Evolutionary conservation across 2,888 invertebrate genomes (phyloP).

Genomic region (Reticulitermes lucifugus): DNA sequence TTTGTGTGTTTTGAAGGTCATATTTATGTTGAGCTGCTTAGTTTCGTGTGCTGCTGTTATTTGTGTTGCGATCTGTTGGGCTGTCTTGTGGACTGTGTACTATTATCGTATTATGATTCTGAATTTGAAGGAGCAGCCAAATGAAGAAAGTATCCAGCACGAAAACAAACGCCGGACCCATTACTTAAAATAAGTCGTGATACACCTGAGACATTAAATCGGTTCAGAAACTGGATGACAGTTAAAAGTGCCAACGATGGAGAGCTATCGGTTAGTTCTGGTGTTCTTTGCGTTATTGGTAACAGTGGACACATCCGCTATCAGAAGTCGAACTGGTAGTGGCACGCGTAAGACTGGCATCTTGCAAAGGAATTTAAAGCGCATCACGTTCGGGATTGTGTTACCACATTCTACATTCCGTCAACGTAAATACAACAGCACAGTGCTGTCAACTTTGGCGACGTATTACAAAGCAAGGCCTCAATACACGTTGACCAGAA

Average conservation of each 20-base stretch:
- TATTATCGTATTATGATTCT: too few relatives aligned
- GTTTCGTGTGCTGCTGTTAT: too few relatives aligned
- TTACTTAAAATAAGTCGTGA: not conserved
- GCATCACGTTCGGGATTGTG: conserved; percentile 14
- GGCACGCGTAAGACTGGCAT: not conserved
- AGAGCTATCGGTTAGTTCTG: not conserved
- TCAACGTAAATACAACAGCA: conserved; percentile 24
- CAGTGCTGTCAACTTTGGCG: not conserved
- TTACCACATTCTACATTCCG: conserved; percentile 23
- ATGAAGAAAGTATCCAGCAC: too few relatives aligned
- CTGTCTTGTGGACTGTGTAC: too few relatives aligned
- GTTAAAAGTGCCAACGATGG: not conserved
- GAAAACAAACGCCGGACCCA: too few relatives aligned
- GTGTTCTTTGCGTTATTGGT: not conserved
- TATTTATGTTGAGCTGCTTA: too few relatives aligned
- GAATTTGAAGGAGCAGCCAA: too few relatives aligned
- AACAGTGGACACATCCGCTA: not conserved
- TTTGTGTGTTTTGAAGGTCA: too few relatives aligned
- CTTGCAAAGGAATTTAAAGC: not conserved
- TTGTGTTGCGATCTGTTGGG: too few relatives aligned
- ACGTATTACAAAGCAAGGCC: not conserved
- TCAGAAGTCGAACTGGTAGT: not conserved
- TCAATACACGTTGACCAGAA: not conserved
- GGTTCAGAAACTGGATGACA: not conserved
- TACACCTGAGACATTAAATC: not conserved